phyloP scores from a whole-genome alignment of 2,888 invertebrate genomes.

The Gastrophysa polygoni region DNA sequence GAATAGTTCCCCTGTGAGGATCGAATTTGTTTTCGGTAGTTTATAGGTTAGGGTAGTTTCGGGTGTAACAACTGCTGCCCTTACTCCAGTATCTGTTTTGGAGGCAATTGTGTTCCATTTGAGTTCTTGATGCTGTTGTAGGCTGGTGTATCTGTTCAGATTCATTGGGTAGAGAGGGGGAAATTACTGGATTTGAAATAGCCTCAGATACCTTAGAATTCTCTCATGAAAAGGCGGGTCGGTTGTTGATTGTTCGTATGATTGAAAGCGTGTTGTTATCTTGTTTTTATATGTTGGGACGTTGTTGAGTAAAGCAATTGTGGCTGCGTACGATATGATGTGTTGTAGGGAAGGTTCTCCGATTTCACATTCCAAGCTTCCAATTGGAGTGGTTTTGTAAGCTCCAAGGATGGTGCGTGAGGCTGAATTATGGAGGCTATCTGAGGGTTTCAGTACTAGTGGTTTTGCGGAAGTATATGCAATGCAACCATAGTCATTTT shows the following conservation, averaged over 20 bases:
- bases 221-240: constrained; percentile 3
- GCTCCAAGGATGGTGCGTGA: background rate
- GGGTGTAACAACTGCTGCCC: background rate
- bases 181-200: background rate
- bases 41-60: too few relatives aligned
- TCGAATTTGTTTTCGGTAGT: background rate
- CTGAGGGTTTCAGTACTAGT: background rate
- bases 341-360: background rate
- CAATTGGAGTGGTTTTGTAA: background rate
- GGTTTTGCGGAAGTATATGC: background rate
- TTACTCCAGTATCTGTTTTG: background rate
- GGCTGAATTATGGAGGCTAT: background rate
- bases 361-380: background rate
- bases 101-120: background rate
- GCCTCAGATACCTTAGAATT: background rate
- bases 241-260: constrained; percentile 3
- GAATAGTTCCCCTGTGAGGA: constrained; percentile 1
- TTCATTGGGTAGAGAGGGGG: constrained; percentile 3
- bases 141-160: background rate
- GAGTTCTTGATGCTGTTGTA: constrained; percentile 1
- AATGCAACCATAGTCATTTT: too few relatives aligned
- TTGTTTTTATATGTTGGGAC: background rate
- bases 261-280: background rate
- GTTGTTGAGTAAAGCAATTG: background rate
- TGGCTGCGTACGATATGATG: background rate